These are phyloP conservation scores for Alcedo quadribrachys DNA, from an alignment of 2,797 vertebrate species.

Conservation along the genomic window DNA sequence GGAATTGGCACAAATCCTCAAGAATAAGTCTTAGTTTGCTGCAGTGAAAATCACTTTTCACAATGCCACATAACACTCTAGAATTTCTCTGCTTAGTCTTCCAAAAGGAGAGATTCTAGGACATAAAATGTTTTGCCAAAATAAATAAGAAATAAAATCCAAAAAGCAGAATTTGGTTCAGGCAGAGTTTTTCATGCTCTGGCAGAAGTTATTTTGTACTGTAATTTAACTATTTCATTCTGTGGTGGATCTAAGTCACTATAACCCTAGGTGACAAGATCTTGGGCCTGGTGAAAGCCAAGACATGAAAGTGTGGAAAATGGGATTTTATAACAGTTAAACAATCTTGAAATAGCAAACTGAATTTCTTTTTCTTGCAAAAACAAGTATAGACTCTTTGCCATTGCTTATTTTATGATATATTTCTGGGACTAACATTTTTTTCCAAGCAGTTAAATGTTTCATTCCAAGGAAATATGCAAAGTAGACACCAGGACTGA, in stretches of 20 bases:
- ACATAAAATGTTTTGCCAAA: not conserved
- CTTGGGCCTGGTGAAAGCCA: not conserved
- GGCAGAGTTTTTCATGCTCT: not conserved
- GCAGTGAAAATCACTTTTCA: not conserved
- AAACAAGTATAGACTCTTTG: not conserved
- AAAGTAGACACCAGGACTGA: not conserved
- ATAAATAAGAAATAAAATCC: not conserved
- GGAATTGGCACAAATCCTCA: not conserved
- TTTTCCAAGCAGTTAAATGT: not conserved
- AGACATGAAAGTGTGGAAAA: not conserved
- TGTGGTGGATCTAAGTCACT: not conserved
- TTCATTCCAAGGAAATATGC: not conserved
- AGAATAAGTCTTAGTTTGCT: fast-evolving
- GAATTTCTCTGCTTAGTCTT: not conserved
- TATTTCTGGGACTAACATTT: not conserved
- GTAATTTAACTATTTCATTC: not conserved
- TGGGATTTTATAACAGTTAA: not conserved
- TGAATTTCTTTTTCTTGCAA: not conserved
- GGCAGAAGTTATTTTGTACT: not conserved
- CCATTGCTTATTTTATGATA: not conserved
- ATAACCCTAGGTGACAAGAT: not conserved
- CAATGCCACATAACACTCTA: not conserved
- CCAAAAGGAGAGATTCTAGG: not conserved
- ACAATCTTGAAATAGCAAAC: not conserved
- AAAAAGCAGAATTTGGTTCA: not conserved